Conservation (phyloP, 2,797 vertebrate species). For the Emys orbicularis region DNA sequence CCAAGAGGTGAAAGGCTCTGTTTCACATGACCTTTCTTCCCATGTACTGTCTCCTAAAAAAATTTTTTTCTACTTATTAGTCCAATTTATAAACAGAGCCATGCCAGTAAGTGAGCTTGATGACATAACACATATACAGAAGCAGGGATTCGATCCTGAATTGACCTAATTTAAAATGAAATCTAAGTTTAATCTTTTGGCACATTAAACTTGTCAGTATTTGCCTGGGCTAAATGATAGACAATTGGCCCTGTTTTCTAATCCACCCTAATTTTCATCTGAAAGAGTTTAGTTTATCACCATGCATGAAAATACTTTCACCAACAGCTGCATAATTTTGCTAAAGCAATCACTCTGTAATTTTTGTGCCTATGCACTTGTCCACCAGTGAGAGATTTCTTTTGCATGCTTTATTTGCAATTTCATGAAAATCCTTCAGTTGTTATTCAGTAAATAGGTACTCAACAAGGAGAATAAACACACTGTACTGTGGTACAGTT, state of each 20-base stretch:
- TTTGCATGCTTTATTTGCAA: not conserved
- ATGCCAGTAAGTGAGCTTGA: not conserved
- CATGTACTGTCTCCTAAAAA: not conserved
- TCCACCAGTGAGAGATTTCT: not conserved
- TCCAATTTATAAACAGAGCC: not conserved
- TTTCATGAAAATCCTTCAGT: not conserved
- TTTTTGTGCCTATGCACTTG: not conserved
- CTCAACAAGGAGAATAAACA: not conserved
- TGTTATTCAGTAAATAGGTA: not conserved
- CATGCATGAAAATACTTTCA: not conserved
- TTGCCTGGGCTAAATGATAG: not conserved
- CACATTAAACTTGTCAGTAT: not conserved
- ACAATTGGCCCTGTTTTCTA: not conserved
- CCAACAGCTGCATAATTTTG: not conserved
- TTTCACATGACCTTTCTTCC: fast-evolving
- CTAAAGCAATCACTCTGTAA: not conserved
- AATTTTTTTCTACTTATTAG: not conserved
- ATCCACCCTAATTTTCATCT: not conserved
- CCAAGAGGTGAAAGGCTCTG: fast-evolving
- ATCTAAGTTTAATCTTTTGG: not conserved
- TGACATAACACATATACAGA: not conserved
- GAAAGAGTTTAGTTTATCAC: not conserved
- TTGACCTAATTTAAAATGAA: not conserved
- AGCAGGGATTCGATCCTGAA: not conserved
- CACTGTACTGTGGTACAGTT: not conserved